Conservation (phyloP, 23 tunicate genomes). For the Ciona savignyi region DNA sequence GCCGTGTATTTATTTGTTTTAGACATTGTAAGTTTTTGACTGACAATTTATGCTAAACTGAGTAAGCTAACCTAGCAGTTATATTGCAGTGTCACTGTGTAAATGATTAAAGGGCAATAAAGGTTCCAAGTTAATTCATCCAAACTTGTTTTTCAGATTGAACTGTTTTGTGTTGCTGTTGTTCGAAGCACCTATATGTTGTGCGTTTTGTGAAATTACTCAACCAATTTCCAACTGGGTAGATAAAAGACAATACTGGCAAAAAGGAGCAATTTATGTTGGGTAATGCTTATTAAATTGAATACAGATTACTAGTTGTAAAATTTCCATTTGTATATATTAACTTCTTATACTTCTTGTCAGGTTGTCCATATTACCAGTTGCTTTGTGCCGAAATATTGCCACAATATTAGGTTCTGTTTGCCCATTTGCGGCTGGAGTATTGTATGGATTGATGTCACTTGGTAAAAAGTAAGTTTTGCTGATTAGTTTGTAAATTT, state of each 20-base stretch:
- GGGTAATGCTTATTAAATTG: constrained; percentile 22
- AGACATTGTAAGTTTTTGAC: no score
- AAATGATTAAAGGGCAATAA: no score
- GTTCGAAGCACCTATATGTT: constrained; percentile 80
- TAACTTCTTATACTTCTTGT: neutral
- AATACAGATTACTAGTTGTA: neutral
- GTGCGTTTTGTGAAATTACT: constrained; percentile 52
- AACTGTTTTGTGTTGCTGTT: constrained; percentile 29
- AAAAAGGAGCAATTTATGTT: constrained; percentile 64
- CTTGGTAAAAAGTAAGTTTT: constrained; percentile 85
- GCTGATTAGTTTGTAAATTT: no score
- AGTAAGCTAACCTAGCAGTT: no score
- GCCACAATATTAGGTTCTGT: constrained; percentile 61
- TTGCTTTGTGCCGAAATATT: constrained; percentile 45
- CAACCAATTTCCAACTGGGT: constrained; percentile 39
- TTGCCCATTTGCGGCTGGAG: constrained; percentile 88
- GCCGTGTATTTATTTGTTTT: no score
- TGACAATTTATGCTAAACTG: no score
- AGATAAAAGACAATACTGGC: constrained; percentile 55
- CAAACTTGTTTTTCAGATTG: constrained; percentile 17
- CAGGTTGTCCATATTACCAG: constrained; percentile 65
- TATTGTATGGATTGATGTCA: constrained; percentile 83
- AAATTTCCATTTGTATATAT: neutral
- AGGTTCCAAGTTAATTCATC: no score
- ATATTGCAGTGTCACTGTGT: no score